Evolutionary conservation across 2,888 invertebrate genomes (phyloP), one percentile per base, ranked within the genome.

Genomic region (Temnothorax rugatulus): DNA sequence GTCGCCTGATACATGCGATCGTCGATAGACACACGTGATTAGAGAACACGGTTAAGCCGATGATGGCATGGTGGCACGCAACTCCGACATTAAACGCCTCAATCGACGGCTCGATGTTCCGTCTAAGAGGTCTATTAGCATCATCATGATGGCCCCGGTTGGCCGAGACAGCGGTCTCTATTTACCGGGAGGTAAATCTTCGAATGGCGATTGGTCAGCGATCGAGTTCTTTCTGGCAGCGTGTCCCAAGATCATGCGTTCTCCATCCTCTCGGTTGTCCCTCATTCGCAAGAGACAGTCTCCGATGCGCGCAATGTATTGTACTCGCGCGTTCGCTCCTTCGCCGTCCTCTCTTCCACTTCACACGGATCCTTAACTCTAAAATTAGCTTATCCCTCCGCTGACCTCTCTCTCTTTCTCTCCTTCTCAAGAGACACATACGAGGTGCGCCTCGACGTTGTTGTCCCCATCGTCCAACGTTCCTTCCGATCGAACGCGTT

Each of bases 91-190:
- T 81, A 69, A 81, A 47, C 81, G 41, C 18, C 13, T 61, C 38
- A 68, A 77, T 54, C 38, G 47, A 15, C 71, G 54, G 15, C 69
- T 84, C 83, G 71, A 61, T 57, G 76, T 47, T 57, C 66, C 44
- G 29, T 50, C 79, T 77, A 57, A 83, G 77, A 83, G 76, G 69
- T 86, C 87, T 88, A 89, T 89, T 87, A 88, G 84, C 77, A 84
- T 77, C 83, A 68, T 69, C 38, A 29, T 83, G 85, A 84, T 84
- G 87, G 84, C 29, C 84, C 83, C 76, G 76, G 84, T 89, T 85
- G 89, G 85, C 84, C 89, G 82, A 81, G 89, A 86, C 74, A 86
- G 86, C 87, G 87, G 86, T 89, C 88, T 86, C 86, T 89, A 90
- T 89, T 87, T 87, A 87, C 84, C 86, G 75, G 77, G 73, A 82